Evolutionary conservation across 2,888 invertebrate species (phyloP).

Genomic region (Camptogramma bilineatum): DNA sequence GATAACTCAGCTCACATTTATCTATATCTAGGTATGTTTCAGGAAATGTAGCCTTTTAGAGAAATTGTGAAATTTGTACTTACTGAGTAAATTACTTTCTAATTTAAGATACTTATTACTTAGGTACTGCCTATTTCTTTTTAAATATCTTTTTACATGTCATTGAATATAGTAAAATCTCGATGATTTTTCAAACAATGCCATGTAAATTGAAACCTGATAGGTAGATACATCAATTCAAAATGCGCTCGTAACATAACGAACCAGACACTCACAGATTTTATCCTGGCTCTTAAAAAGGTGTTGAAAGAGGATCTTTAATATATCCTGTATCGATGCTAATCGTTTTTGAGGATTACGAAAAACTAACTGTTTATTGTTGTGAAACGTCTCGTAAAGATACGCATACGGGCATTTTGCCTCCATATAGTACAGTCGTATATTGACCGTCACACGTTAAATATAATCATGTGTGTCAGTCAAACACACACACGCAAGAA

Average conservation of each 20-base stretch:
- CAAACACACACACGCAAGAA: too few species aligned
- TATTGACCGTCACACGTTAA: neutral
- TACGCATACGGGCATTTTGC: conserved; percentile 51
- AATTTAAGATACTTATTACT: neutral
- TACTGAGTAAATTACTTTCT: neutral
- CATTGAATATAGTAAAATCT: too few species aligned
- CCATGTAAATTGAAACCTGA: too few species aligned
- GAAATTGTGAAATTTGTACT: neutral
- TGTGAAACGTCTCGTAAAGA: conserved; percentile 58
- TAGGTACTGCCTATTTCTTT: neutral
- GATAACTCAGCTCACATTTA: conserved; percentile 11
- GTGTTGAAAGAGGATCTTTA: conserved; percentile 17
- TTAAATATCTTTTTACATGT: too few species aligned
- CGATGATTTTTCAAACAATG: too few species aligned
- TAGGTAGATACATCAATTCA: neutral
- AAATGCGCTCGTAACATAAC: neutral
- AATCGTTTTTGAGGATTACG: conserved; percentile 34
- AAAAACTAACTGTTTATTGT: conserved; percentile 60
- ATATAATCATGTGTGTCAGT: neutral
- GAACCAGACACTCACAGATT: neutral
- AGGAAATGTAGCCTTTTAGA: neutral
- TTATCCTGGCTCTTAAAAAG: conserved; percentile 13
- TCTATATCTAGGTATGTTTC: conserved; percentile 3
- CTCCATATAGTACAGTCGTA: conserved; percentile 48
- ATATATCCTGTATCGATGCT: conserved; percentile 30